Conservation (phyloP, 2,113 vertebrate genomes). For the Origma solitaria region DNA sequence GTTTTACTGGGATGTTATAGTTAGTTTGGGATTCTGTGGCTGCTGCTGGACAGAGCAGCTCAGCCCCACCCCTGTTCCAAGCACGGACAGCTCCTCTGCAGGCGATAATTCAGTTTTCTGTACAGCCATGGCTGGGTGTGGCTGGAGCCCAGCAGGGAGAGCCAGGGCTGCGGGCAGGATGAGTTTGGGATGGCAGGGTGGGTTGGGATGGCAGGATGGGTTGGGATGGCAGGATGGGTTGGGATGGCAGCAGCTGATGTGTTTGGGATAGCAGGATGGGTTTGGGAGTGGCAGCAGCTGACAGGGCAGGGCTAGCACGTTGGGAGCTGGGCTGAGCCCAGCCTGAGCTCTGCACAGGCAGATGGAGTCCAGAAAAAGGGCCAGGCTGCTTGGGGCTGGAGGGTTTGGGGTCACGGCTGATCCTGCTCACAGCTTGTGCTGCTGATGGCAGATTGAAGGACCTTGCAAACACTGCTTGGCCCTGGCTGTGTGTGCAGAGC, state of each 20-base stretch:
- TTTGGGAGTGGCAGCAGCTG: not conserved
- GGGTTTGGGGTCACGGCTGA: not conserved
- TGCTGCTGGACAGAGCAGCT: not conserved
- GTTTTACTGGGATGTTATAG: not conserved
- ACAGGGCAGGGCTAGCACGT: not conserved
- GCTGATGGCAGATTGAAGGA: not conserved
- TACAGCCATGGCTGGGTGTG: not conserved
- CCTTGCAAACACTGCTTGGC: not conserved
- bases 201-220: no score
- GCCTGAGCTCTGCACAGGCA: not conserved
- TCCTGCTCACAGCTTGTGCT: not conserved
- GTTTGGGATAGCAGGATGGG: not conserved
- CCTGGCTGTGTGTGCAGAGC: not conserved
- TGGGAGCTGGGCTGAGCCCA: no score
- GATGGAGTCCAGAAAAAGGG: not conserved
- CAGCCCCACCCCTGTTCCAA: not conserved
- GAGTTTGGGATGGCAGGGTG: no score
- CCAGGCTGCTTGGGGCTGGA: accelerated
- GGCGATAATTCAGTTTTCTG: not conserved
- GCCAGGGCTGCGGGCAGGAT: not conserved
- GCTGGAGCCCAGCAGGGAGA: not conserved
- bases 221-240: no score
- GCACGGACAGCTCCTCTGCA: not conserved
- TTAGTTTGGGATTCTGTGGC: constrained; percentile 4
- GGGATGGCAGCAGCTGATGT: no score